A percentile compares a stretch with the other conserved stretches of the same genome.
Conservation (phyloP, 2,888 invertebrate species). For the Dugesia japonica region DNA sequence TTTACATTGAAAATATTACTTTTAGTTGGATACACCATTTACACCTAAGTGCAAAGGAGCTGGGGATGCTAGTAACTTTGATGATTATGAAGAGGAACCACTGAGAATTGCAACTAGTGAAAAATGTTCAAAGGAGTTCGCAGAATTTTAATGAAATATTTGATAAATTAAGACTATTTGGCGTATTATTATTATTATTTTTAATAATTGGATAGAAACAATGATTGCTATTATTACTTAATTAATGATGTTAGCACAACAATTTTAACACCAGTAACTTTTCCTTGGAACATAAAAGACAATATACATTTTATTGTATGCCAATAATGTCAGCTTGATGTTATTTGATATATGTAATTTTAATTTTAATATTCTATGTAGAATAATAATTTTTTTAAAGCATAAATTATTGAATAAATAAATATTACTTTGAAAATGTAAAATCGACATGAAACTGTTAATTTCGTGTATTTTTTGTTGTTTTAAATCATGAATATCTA, state of each 20-base stretch:
- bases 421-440: background rate
- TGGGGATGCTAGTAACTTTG: conserved; percentile 97
- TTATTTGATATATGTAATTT: background rate
- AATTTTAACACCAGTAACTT: background rate
- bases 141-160: conserved; percentile 59
- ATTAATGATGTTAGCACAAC: background rate
- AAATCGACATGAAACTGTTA: too few species aligned
- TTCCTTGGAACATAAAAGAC: background rate
- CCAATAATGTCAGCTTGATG: background rate
- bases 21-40: conserved; percentile 83
- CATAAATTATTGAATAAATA: background rate
- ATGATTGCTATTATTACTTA: background rate
- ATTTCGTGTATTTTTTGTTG: background rate
- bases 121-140: conserved; percentile 98
- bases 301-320: background rate
- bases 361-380: background rate
- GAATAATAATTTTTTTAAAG: background rate
- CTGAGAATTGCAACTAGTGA: conserved; percentile 93
- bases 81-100: conserved; percentile 97
- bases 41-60: conserved; percentile 95
- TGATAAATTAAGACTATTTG: background rate
- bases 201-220: background rate
- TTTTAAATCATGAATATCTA: background rate
- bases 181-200: conserved; percentile 20
- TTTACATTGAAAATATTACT: too few species aligned